Base-by-base conservation (phyloP, 2,888 invertebrate species). In the Drosophila neonasuta region DNA sequence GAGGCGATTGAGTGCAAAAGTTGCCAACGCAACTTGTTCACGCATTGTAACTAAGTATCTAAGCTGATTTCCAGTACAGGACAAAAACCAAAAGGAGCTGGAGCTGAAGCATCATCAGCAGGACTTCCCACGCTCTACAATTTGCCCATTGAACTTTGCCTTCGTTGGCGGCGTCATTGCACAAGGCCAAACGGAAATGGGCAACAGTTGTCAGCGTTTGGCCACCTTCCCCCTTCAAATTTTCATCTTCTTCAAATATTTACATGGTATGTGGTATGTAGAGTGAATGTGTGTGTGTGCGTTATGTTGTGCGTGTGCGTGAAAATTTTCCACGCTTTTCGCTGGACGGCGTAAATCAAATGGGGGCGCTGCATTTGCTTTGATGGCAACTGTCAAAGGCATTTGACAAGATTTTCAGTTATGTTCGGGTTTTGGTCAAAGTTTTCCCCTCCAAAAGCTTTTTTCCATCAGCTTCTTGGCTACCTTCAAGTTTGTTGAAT, bases 261-360 rank as follows among this genome's bases (percentile, higher is more conserved):
- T 81, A 75, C 73, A 75, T 81, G 84, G 72, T 59, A 81, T 80
- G 83, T 46, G 71, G 59, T 65, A 39, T 69, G 51, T 44, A 45
- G 11, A n/a, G 30, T 63, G 46, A n/a, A n/a, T 66, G 34, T 36
- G 24, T 36, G 36, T 10, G 32, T 32, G 32, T 32, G 32, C 3
- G 32, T 45, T 50, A 20, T 15, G 15, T 9, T 9, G 30, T 32
- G 13, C 49, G 73, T 72, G 61, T 65, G 69, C 34, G 68, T 74
- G 56, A 58, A 80, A 84, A 79, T 79, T 77, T 81, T 80, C 81
- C 80, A 84, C 79, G 63, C 63, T 56, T 52, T 61, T 67, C 8
- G 58, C 74, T 57, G 80, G 81, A 80, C 80, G 76, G 60, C 71
- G 74, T 81, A 81, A 84, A 81, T 83, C 84, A 80, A 84, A 77